phyloP scores from a whole-genome alignment of 2,888 invertebrate species.

The Sinelater perroti region DNA sequence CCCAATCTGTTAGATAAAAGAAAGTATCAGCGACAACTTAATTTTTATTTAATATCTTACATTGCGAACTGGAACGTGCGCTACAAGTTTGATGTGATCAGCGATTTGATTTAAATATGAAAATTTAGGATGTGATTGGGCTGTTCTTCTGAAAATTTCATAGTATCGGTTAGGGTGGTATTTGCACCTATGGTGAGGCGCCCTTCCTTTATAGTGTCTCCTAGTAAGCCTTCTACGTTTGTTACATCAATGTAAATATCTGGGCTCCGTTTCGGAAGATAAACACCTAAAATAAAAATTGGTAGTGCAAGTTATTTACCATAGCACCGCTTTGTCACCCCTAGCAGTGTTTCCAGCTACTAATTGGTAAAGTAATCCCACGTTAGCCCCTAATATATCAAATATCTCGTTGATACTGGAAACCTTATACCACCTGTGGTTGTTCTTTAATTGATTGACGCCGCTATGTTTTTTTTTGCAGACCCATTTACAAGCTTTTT shows the following conservation, averaged over 20 bases:
- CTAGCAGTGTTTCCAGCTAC: slow-evolving; percentile 80
- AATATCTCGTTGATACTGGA: slow-evolving; percentile 66
- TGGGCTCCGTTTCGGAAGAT: slow-evolving; percentile 43
- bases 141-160: slow-evolving; percentile 54
- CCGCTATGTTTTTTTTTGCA: not conserved
- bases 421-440: slow-evolving; percentile 67
- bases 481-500: not conserved
- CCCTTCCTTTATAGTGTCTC: slow-evolving; percentile 56
- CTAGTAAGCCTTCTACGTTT: slow-evolving; percentile 66
- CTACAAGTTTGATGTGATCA: slow-evolving; percentile 73
- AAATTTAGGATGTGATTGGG: slow-evolving; percentile 63
- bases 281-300: slow-evolving; percentile 57
- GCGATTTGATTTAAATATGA: slow-evolving; percentile 67
- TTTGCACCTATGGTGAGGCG: slow-evolving; percentile 66
- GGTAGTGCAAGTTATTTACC: too few species aligned
- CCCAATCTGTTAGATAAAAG: too few species aligned
- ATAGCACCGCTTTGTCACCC: too few species aligned
- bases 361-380: slow-evolving; percentile 66
- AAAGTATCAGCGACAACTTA: not conserved
- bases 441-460: slow-evolving; percentile 60
- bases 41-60: slow-evolving; percentile 64
- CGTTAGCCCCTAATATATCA: slow-evolving; percentile 60
- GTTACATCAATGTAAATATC: slow-evolving; percentile 72
- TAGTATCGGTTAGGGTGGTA: not conserved
- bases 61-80: slow-evolving; percentile 76